Base-by-base conservation (phyloP, 2,888 invertebrate species). In the Patella ulyssiponensis region DNA sequence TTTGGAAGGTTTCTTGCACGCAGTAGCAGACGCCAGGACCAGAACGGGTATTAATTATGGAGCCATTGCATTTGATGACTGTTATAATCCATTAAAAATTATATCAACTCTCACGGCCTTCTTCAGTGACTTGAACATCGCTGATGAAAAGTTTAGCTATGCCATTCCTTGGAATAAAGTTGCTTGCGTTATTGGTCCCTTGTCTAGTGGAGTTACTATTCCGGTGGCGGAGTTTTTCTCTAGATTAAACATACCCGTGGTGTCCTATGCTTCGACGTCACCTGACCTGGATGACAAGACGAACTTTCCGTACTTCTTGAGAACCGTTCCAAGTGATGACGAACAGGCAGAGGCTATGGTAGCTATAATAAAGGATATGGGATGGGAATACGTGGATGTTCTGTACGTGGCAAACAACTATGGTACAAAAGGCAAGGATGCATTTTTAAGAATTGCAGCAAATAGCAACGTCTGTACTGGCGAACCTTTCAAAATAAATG, bases 141-240 rank as follows among this genome's bases (percentile, higher is more conserved):
- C 80, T 2, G 80, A 77, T 17, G 75, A 82, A 3, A 79, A 83
- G 1, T 79, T 88, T 1, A 76, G 81, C 12, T 75, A 84, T 53
- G 78, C 85, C 14, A 71, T 88, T 1, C 81, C 86, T 1, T 83
- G 84, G 15, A 79, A 79, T n/a, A 84, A 85, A 73, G 81, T 87
- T 44, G 83, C 84, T 2, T 93, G 93, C 1, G 93, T 94, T 15
- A 91, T 94, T 53, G 94, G 93, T 0, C 93, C 93, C 0, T 93
- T 93, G 77, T 93, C 88, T 17, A 89, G 89, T 79, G 88, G 86
- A 3, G 87, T 87, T 2, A 85, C 89, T 1, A 85, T 88, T 27
- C 82, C 85, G 1, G 77, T 87, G 12, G 86, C 88, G 5, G 73
- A 79, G 9, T 77, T 88, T 51, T 84, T 88, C 76, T 83, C 83